These are phyloP conservation scores for Lepidostoma basale DNA, from an alignment of 1,140 invertebrate genomes.

Conservation along the genomic window DNA sequence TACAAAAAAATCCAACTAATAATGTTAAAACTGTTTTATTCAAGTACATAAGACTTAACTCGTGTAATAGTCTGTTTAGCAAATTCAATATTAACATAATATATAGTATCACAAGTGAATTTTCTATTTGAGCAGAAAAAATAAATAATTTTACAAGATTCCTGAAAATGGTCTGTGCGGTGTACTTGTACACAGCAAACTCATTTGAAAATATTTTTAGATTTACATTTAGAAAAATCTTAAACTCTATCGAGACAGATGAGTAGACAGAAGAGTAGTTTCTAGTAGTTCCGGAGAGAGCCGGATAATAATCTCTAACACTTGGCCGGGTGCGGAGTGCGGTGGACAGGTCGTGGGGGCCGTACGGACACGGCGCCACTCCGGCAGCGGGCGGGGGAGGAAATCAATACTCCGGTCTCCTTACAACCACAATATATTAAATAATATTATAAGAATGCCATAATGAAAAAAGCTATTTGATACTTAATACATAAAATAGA, in stretches of 20 bases:
- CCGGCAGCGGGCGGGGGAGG: slow-evolving; percentile 44
- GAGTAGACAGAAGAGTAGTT: slow-evolving; percentile 26
- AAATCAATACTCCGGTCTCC: slow-evolving; percentile 63
- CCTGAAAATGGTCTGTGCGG: slow-evolving; percentile 2
- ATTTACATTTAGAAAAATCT: slow-evolving; percentile 45
- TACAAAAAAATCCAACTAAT: slow-evolving; percentile 36
- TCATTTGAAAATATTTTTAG: slow-evolving; percentile 15
- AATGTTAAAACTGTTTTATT: slow-evolving; percentile 26
- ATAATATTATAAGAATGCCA: slow-evolving; percentile 63
- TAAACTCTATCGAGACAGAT: slow-evolving; percentile 40
- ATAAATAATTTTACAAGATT: slow-evolving; percentile 24
- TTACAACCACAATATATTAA: slow-evolving; percentile 66
- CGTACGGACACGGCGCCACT: neutral
- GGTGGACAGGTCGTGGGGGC: neutral
- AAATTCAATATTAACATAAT: slow-evolving; percentile 27
- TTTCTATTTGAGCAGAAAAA: slow-evolving; percentile 26
- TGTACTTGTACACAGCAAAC: slow-evolving; percentile 24
- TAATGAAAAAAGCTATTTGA: slow-evolving; percentile 63
- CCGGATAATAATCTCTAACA: neutral
- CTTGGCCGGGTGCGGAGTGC: no score
- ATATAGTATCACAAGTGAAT: slow-evolving; percentile 32
- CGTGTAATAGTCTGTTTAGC: slow-evolving; percentile 22
- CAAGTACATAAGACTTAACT: slow-evolving; percentile 4
- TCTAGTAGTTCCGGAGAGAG: neutral
- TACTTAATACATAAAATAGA: slow-evolving; percentile 45